A percentile compares a stretch with the other conserved stretches of the same genome.
Conservation (phyloP, 2,797 vertebrate species). For the Centroberyx gerrardi region DNA sequence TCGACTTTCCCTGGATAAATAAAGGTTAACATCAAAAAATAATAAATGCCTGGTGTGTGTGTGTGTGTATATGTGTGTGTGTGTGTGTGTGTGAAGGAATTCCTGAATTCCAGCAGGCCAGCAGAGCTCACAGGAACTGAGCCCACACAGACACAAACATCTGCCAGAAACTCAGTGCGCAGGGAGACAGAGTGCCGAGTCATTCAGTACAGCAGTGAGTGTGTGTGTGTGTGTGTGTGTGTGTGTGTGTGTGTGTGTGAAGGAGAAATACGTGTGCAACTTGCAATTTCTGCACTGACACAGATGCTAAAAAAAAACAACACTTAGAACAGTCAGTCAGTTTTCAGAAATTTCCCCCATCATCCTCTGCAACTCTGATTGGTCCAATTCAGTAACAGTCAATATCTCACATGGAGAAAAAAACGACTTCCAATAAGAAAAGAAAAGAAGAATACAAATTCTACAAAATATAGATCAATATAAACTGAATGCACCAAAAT, state of each 20-base stretch:
- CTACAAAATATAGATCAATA: no score
- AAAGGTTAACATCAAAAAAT: constrained; percentile 50
- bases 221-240: constrained; percentile 15
- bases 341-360: neutral
- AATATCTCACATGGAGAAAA: neutral
- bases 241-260: constrained; percentile 24
- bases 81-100: constrained; percentile 28
- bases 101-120: constrained; percentile 72
- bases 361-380: neutral
- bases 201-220: constrained; percentile 42
- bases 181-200: constrained; percentile 58
- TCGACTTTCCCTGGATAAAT: constrained; percentile 38
- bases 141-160: constrained; percentile 75
- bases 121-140: constrained; percentile 71
- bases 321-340: neutral
- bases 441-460: neutral
- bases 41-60: constrained; percentile 55
- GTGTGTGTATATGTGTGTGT: constrained; percentile 24
- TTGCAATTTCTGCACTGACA: constrained; percentile 13
- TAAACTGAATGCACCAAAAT: no score
- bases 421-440: neutral
- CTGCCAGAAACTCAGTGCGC: constrained; percentile 58
- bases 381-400: neutral
- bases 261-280: constrained; percentile 4
- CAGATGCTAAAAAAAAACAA: neutral